phyloP scores from a whole-genome alignment of 2,113 vertebrate species.

The Platysternon megacephalum region DNA sequence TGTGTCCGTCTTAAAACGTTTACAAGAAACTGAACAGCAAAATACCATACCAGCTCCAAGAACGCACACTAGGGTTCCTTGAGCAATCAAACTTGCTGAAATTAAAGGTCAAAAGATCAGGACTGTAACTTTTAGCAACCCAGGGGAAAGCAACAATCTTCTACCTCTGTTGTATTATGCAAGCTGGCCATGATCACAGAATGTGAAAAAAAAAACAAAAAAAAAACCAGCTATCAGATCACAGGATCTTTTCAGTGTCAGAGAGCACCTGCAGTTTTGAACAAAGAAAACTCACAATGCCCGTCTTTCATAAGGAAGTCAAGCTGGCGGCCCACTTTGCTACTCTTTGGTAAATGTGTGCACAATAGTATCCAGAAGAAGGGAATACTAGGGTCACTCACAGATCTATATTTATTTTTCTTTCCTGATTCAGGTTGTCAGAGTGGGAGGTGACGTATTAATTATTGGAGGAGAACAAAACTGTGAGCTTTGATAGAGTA shows the following conservation, averaged over 20 bases:
- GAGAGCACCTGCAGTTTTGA: conserved; percentile 76
- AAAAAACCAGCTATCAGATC: conserved; percentile 76
- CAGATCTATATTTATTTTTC: background rate
- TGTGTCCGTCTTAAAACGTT: conserved; percentile 47
- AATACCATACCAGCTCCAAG: conserved; percentile 63
- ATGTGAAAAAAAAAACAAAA: conserved; percentile 44
- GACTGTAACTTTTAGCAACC: conserved; percentile 75
- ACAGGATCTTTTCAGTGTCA: conserved; percentile 71
- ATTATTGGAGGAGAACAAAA: conserved; percentile 4
- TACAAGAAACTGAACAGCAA: conserved; percentile 67
- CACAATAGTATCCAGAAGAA: conserved; percentile 12
- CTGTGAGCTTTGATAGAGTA: background rate
- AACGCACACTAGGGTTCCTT: conserved; percentile 71
- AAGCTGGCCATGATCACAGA: conserved; percentile 74
- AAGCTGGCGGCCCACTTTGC: background rate
- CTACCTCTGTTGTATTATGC: conserved; percentile 73
- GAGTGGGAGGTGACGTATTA: background rate
- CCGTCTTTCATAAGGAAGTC: conserved; percentile 57
- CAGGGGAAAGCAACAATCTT: conserved; percentile 73
- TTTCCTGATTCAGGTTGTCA: background rate
- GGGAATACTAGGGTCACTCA: background rate
- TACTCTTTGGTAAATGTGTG: conserved; percentile 32
- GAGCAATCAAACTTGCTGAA: conserved; percentile 78
- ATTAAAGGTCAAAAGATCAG: conserved; percentile 81
- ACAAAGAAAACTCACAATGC: conserved; percentile 74